Evolutionary conservation across 1,140 invertebrate genomes (phyloP).

Genomic region (Ostrea edulis): DNA sequence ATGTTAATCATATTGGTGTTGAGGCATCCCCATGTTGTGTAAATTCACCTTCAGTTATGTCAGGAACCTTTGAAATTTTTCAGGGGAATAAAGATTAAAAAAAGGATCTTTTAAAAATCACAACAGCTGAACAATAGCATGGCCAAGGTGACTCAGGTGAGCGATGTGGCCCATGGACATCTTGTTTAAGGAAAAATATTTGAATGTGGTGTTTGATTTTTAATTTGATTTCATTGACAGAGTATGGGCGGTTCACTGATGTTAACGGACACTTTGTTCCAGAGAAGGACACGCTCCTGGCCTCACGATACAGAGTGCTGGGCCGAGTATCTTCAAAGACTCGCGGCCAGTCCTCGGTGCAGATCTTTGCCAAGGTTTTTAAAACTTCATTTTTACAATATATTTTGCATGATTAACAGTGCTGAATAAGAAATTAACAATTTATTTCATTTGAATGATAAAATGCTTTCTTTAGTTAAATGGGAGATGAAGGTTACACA

Average conservation of each 20-base stretch:
- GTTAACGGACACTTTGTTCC: conserved; percentile 38
- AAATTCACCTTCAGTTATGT: too few relatives aligned
- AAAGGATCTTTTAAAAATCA: too few relatives aligned
- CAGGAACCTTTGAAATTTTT: too few relatives aligned
- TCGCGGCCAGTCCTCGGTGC: conserved; percentile 37
- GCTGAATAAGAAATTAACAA: neutral
- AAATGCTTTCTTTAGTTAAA: too few relatives aligned
- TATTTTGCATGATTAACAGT: neutral
- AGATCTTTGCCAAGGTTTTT: conserved; percentile 40
- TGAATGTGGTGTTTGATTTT: neutral
- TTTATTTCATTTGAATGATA: neutral
- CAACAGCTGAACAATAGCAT: too few relatives aligned
- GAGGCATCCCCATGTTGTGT: too few relatives aligned
- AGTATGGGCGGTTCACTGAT: conserved; percentile 42
- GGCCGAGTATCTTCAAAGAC: neutral
- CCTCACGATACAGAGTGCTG: conserved; percentile 39
- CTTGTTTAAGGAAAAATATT: too few relatives aligned
- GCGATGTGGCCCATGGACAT: too few relatives aligned
- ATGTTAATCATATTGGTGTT: too few relatives aligned
- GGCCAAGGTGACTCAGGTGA: too few relatives aligned
- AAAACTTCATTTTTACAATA: neutral
- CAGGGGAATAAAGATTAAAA: too few relatives aligned
- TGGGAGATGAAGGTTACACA: too few relatives aligned
- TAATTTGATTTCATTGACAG: conserved; percentile 4
- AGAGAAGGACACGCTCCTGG: conserved; percentile 32